These are phyloP conservation scores for Drosophila trichaetosa DNA, from an alignment of 2,888 invertebrate species.

Conservation along the genomic window DNA sequence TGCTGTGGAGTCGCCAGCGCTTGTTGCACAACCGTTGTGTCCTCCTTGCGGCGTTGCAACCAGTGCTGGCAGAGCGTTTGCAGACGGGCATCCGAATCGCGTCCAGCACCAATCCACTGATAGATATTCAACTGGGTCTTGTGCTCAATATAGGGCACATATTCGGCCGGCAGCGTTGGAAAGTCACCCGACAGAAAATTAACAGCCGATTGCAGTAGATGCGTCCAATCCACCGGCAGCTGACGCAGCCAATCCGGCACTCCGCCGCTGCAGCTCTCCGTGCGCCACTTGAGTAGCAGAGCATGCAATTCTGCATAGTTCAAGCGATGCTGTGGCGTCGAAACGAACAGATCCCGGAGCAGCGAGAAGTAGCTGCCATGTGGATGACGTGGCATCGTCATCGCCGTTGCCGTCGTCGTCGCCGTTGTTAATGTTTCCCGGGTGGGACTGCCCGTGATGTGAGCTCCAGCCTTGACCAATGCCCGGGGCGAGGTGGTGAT, in stretches of 20 bases:
- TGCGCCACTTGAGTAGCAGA: slow-evolving; percentile 90
- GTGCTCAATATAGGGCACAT: slow-evolving; percentile 95
- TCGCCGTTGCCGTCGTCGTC: slow-evolving; percentile 67
- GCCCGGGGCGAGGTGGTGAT: slow-evolving; percentile 28
- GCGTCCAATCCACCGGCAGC: slow-evolving; percentile 88
- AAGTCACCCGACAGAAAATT: slow-evolving; percentile 94
- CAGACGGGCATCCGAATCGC: slow-evolving; percentile 93
- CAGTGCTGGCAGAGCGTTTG: slow-evolving; percentile 92
- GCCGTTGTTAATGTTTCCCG: slow-evolving; percentile 25
- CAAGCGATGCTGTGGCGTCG: slow-evolving; percentile 93
- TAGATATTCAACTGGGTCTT: slow-evolving; percentile 89
- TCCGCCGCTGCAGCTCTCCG: slow-evolving; percentile 81
- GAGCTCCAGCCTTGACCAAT: slow-evolving; percentile 35
- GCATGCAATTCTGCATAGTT: slow-evolving; percentile 91
- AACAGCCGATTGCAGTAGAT: slow-evolving; percentile 91
- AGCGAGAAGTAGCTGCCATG: slow-evolving; percentile 95
- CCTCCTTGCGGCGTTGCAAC: slow-evolving; percentile 87
- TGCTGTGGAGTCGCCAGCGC: slow-evolving; percentile 17
- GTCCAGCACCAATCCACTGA: slow-evolving; percentile 96
- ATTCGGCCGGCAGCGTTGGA: slow-evolving; percentile 92
- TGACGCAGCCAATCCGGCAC: slow-evolving; percentile 87
- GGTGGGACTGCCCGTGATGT: slow-evolving; percentile 69
- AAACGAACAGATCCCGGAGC: slow-evolving; percentile 94
- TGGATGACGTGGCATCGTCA: slow-evolving; percentile 86
- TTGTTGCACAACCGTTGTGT: slow-evolving; percentile 20